These are phyloP conservation scores for Grapholita molesta DNA, from an alignment of 1,140 invertebrate genomes.

Conservation along the genomic window DNA sequence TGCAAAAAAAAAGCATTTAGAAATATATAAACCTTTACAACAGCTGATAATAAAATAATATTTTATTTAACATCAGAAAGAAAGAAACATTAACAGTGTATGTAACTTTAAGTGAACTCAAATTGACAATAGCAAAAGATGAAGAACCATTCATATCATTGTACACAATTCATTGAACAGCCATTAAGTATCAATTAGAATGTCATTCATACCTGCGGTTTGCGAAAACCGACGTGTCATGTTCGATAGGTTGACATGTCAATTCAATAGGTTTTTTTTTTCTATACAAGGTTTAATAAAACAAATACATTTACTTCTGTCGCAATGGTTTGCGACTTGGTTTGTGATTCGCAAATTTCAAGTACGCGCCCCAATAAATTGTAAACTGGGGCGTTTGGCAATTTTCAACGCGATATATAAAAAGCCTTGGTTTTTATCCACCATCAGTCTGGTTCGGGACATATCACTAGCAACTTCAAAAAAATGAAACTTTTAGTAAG, in stretches of 20 bases:
- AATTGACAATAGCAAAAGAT: background rate
- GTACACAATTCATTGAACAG: background rate
- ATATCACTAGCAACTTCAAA: background rate
- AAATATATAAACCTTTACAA: too few relatives aligned
- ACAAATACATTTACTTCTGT: slow-evolving; percentile 4
- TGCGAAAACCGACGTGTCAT: background rate
- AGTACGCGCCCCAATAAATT: slow-evolving; percentile 10
- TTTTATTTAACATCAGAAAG: too few relatives aligned
- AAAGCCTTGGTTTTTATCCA: background rate
- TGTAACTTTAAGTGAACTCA: too few relatives aligned
- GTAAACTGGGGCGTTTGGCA: slow-evolving; percentile 18
- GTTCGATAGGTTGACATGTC: slow-evolving; percentile 9
- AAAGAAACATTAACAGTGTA: too few relatives aligned
- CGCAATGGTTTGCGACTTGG: slow-evolving; percentile 10
- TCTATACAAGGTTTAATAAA: slow-evolving; percentile 12
- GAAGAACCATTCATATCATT: background rate
- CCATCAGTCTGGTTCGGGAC: background rate
- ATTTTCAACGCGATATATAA: slow-evolving; percentile 22
- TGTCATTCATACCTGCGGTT: background rate
- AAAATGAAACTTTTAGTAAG: slow-evolving; percentile 20
- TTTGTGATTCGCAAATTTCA: slow-evolving; percentile 9
- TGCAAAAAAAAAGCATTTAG: too few relatives aligned
- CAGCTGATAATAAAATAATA: too few relatives aligned
- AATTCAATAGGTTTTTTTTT: slow-evolving; percentile 5
- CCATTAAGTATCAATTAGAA: background rate